Conservation (phyloP, 2,113 vertebrate species). For the Pithys albifrons region DNA sequence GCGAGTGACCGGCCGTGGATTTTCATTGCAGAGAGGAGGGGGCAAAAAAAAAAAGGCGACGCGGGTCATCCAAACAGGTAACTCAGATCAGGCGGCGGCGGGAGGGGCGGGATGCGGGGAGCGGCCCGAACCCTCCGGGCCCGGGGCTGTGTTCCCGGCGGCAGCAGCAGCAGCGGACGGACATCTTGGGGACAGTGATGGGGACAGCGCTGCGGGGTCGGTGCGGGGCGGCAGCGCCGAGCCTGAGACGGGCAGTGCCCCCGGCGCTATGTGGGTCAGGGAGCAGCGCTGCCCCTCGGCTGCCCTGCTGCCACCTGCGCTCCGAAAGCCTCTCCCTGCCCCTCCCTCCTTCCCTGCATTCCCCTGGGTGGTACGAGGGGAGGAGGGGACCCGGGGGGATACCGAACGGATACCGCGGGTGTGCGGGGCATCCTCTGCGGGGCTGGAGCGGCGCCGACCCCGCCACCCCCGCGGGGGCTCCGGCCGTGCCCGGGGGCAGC, state of each 20-base stretch:
- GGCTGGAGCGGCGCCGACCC: neutral
- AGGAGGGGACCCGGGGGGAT: neutral
- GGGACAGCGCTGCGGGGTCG: too few relatives aligned
- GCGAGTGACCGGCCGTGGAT: conserved; percentile 23
- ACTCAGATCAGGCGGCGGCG: neutral
- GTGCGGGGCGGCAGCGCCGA: too few relatives aligned
- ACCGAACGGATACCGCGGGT: neutral
- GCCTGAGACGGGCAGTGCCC: too few relatives aligned
- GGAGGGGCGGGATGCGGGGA: neutral
- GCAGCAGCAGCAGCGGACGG: too few relatives aligned
- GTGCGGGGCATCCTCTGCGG: neutral
- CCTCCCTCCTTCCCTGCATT: neutral
- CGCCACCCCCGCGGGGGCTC: too few relatives aligned
- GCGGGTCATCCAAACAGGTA: conserved; percentile 60
- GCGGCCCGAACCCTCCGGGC: neutral
- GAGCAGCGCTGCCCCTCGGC: too few relatives aligned
- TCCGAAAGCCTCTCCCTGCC: too few relatives aligned
- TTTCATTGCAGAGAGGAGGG: conserved; percentile 11
- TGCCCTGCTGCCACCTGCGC: too few relatives aligned
- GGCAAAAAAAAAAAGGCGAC: neutral
- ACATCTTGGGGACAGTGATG: too few relatives aligned
- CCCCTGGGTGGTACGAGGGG: neutral
- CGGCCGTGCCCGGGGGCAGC: neutral
- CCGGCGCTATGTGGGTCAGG: too few relatives aligned
- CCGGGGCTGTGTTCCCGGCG: too few relatives aligned